A percentile compares a stretch with the other conserved stretches of the same genome.
Conservation (phyloP, 2,113 vertebrate genomes). For the Acrocephalus kingi region DNA sequence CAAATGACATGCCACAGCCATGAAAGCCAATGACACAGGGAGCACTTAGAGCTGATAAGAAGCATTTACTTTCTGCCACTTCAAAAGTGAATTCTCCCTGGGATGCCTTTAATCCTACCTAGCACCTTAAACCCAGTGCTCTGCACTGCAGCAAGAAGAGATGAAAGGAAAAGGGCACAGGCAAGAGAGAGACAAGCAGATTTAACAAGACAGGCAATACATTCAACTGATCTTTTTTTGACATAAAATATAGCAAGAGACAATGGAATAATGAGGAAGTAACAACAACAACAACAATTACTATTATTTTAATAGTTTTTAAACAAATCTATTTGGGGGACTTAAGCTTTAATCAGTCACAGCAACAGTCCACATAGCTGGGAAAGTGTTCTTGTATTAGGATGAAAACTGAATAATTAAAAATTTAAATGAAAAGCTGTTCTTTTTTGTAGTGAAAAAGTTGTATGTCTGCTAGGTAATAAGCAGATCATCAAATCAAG, state of each 20-base stretch:
- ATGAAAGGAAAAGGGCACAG: slow-evolving; percentile 44
- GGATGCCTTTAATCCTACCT: slow-evolving; percentile 70
- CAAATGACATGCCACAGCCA: slow-evolving; percentile 27
- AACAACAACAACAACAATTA: neutral
- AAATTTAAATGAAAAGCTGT: neutral
- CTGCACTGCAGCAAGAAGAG: slow-evolving; percentile 19
- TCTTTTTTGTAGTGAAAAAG: neutral
- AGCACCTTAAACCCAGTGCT: slow-evolving; percentile 53
- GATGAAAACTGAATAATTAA: neutral
- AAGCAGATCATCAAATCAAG: neutral
- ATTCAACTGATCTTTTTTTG: neutral
- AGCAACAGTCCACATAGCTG: neutral
- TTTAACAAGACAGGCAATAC: slow-evolving; percentile 9
- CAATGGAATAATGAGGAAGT: neutral
- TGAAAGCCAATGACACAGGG: slow-evolving; percentile 49
- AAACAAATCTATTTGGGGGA: neutral
- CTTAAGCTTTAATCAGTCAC: neutral
- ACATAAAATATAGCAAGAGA: neutral
- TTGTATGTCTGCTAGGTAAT: neutral
- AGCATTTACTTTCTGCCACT: slow-evolving; percentile 56
- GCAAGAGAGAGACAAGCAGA: slow-evolving; percentile 18
- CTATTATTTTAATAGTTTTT: neutral
- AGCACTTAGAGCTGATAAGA: slow-evolving; percentile 50
- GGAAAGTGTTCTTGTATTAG: neutral
- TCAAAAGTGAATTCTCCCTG: slow-evolving; percentile 63